phyloP scores from a whole-genome alignment of 2,888 invertebrate species.

The Cheilosia soror region DNA sequence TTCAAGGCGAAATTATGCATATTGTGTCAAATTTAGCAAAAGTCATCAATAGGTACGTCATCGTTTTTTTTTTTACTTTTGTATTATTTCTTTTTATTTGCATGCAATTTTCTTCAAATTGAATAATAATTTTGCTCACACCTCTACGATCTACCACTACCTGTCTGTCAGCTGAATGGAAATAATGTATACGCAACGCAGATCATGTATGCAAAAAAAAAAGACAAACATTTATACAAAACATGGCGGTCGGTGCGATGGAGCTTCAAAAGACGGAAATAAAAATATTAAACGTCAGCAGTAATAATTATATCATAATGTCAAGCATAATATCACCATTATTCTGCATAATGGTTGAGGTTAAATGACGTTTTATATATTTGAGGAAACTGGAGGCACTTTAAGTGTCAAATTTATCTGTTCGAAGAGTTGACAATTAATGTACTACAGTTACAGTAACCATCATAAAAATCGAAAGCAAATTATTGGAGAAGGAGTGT shows the following conservation, averaged over 20 bases:
- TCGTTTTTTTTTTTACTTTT: not conserved
- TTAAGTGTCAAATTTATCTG: constrained; percentile 37
- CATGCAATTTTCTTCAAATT: constrained; percentile 24
- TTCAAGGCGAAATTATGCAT: constrained; percentile 5
- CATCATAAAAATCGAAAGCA: constrained; percentile 38
- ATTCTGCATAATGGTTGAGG: constrained; percentile 36
- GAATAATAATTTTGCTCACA: constrained; percentile 7
- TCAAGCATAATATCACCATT: constrained; percentile 11
- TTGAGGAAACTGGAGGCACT: not conserved
- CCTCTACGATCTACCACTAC: too few species aligned
- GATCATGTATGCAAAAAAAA: not conserved
- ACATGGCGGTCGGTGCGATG: not conserved
- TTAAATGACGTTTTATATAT: constrained; percentile 21
- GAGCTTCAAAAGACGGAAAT: constrained; percentile 7
- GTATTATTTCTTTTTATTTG: not conserved
- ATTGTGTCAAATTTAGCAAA: constrained; percentile 3
- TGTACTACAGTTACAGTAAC: not conserved
- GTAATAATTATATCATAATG: constrained; percentile 1
- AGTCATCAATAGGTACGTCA: constrained; percentile 7
- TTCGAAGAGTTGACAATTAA: constrained; percentile 17
- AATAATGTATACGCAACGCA: constrained; percentile 3
- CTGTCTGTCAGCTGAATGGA: constrained; percentile 16
- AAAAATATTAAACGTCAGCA: not conserved
- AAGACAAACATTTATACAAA: not conserved
- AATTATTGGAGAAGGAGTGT: not conserved